Evolutionary conservation across 1,140 invertebrate genomes (phyloP), one percentile per base, ranked within the genome.

Genomic region (Hyles euphorbiae): DNA sequence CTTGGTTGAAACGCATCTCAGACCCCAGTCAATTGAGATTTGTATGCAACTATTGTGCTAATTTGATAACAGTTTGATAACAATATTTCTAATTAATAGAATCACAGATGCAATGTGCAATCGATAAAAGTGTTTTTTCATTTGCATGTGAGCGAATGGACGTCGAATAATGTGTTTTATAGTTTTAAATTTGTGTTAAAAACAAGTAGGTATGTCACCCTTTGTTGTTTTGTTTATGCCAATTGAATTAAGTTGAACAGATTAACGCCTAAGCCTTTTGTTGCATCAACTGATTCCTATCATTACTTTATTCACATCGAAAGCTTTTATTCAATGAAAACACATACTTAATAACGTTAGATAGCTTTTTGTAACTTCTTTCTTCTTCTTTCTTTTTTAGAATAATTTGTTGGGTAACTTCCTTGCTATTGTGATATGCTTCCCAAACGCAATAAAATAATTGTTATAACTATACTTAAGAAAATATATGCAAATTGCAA

Each of bases 41-140:
- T 48, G 36, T 40, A 40, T 52, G 36, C 34, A 49, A 50, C 11
- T 46, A 44, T 60, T 63, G 49, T 56, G 53, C 47, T 59, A 65
- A 63, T 60, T 58, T 66, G 60, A 66, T 69, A 66, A 63, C 58
- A 57, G 50, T 72, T 68, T 68, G 66, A 66, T 66, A 68, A 68
- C 47, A 55, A 33, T 58, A 65, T 65, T 59, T 59, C 43, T 67
- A 58, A 53, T 62, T 61, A 36, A 48, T 56, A 47, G 53, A 56
- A 60, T n/a, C 54, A 56, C 48, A 34, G 55, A 68, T 47, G 53
- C 67, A 46, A 71, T 74, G 68, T 68, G 58, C 22, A 47, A 45
- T 55, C 22, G 45, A 49, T 53, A 53, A 57, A 34, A 53, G 47
- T 66, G 43, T 51, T 51, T 32, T 48, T 56, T 50, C 53, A 48